phyloP scores from a whole-genome alignment of 2,888 invertebrate species.

The Vannuccia rotundouncinata region DNA sequence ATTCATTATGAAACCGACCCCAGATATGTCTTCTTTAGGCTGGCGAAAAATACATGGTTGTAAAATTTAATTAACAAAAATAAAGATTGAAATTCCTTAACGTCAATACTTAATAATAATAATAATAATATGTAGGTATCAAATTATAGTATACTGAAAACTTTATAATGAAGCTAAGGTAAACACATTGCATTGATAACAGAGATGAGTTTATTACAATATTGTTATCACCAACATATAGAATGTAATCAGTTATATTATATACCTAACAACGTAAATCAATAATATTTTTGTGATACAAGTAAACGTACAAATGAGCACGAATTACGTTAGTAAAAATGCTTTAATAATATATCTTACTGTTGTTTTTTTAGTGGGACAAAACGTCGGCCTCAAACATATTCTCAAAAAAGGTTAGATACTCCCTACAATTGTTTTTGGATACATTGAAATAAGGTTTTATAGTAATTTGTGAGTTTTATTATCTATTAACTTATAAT shows the following conservation, averaged over 20 bases:
- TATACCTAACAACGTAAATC: neutral
- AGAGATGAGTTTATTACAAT: neutral
- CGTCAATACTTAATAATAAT: neutral
- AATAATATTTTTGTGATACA: neutral
- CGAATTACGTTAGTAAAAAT: neutral
- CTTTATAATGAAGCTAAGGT: too few relatives aligned
- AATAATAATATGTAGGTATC: neutral
- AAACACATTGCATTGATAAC: neutral
- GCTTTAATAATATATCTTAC: neutral
- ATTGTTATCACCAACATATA: neutral
- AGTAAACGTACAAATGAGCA: neutral
- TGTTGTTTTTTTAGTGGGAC: neutral
- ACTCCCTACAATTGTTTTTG: neutral
- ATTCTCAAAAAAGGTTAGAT: neutral
- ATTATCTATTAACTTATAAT: neutral
- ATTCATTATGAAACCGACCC: neutral
- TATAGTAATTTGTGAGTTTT: neutral
- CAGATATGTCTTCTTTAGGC: neutral
- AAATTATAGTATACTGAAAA: neutral
- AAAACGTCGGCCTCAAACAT: neutral
- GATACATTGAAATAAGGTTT: neutral
- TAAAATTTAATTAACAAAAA: neutral
- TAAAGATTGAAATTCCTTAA: neutral
- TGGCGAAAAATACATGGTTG: neutral
- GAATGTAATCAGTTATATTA: neutral